Evolutionary conservation across 1,140 invertebrate genomes (phyloP).

Genomic region (Drosophila funebris): DNA sequence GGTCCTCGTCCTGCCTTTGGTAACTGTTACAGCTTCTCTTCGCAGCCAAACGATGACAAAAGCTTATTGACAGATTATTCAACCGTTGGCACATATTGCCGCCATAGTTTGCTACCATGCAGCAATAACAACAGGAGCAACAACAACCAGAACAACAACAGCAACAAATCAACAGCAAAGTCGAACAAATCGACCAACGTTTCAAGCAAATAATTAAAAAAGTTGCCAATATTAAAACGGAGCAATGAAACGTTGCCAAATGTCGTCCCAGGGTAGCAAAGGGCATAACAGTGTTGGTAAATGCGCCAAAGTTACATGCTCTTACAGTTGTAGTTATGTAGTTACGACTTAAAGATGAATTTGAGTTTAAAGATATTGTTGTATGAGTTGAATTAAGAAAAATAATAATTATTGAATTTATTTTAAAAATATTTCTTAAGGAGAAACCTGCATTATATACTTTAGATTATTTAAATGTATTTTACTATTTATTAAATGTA

Average conservation of each 20-base stretch:
- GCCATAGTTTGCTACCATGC: conserved; percentile 71
- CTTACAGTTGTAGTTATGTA: not conserved
- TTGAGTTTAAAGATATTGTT: too few relatives aligned
- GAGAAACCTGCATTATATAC: too few relatives aligned
- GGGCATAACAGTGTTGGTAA: not conserved
- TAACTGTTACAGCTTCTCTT: conserved; percentile 9
- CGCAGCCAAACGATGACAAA: conserved; percentile 68
- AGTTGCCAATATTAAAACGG: conserved; percentile 80
- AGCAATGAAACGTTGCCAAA: conserved; percentile 39
- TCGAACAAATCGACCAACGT: conserved; percentile 71
- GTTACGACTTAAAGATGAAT: not conserved
- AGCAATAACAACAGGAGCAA: conserved; percentile 42
- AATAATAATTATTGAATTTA: too few relatives aligned
- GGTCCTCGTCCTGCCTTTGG: not conserved
- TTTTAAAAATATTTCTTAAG: too few relatives aligned
- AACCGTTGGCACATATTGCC: conserved; percentile 81
- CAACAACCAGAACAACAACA: conserved; percentile 24
- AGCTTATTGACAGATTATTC: conserved; percentile 82
- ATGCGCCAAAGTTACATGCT: not conserved
- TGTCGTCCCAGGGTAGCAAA: not conserved
- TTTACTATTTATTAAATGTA: too few relatives aligned
- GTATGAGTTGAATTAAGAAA: too few relatives aligned
- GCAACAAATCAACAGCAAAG: conserved; percentile 67
- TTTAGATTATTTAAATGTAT: too few relatives aligned
- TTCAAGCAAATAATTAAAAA: conserved; percentile 82